These are phyloP conservation scores for Nysson spinosus DNA, from an alignment of 2,888 invertebrate genomes.

Conservation along the genomic window DNA sequence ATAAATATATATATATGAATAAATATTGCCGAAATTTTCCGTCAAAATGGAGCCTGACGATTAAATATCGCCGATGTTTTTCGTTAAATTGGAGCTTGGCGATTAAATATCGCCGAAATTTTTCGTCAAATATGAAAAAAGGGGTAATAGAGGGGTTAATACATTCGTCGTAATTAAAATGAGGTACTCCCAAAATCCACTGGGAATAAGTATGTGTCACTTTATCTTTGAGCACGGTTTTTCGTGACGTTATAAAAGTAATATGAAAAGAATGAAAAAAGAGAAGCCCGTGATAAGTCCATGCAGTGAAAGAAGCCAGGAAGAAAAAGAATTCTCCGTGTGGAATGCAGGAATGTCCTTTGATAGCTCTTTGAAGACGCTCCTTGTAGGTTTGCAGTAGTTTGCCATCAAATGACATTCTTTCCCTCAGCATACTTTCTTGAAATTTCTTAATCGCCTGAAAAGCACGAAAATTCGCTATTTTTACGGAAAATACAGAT, in stretches of 20 bases:
- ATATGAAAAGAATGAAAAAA: constrained; percentile 27
- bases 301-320: constrained; percentile 13
- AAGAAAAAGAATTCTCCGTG: constrained; percentile 30
- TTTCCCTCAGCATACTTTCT: constrained; percentile 19
- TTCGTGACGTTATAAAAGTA: constrained; percentile 8
- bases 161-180: too few species aligned
- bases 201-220: too few species aligned
- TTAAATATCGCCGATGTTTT: too few species aligned
- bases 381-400: constrained; percentile 44
- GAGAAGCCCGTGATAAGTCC: constrained; percentile 23
- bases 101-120: too few species aligned
- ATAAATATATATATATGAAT: too few species aligned
- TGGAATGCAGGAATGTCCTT: constrained; percentile 36
- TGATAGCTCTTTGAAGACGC: constrained; percentile 40
- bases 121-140: too few species aligned
- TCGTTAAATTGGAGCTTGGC: too few species aligned
- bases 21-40: too few species aligned
- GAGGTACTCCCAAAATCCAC: too few species aligned
- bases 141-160: too few species aligned
- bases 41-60: too few species aligned
- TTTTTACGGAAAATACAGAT: too few species aligned
- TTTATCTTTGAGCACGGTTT: constrained; percentile 3
- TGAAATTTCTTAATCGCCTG: constrained; percentile 23
- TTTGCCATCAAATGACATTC: constrained; percentile 47
- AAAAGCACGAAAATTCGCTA: constrained; percentile 10